These are phyloP conservation scores for Lobophora halterata DNA, from an alignment of 2,888 invertebrate genomes.

Conservation along the genomic window DNA sequence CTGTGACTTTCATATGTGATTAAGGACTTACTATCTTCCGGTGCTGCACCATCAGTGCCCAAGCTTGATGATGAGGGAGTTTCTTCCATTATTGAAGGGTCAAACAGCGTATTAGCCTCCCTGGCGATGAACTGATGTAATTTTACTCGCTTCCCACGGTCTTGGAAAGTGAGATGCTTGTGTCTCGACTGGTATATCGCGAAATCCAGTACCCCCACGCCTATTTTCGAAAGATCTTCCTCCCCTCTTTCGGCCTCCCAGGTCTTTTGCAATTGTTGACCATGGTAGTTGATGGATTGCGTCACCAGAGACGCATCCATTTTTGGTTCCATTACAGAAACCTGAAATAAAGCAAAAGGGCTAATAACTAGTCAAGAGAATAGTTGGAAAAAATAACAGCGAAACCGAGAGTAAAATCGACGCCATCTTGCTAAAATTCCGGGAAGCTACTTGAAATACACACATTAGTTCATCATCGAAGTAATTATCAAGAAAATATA, in stretches of 20 bases:
- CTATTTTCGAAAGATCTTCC: slow-evolving; percentile 84
- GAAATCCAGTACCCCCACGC: slow-evolving; percentile 83
- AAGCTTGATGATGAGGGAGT: slow-evolving; percentile 72
- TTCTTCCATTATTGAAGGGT: slow-evolving; percentile 71
- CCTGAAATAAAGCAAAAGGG: slow-evolving; percentile 26
- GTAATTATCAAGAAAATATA: no score
- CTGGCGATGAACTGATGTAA: slow-evolving; percentile 93
- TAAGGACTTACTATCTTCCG: slow-evolving; percentile 81
- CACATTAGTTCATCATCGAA: no score
- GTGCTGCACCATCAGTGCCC: slow-evolving; percentile 71
- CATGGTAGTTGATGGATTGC: slow-evolving; percentile 91
- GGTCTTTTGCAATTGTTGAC: slow-evolving; percentile 92
- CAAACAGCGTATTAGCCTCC: slow-evolving; percentile 90
- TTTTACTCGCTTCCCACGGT: slow-evolving; percentile 90
- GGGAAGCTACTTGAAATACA: no score
- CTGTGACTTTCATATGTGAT: no score
- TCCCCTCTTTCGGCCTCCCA: slow-evolving; percentile 93
- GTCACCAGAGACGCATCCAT: slow-evolving; percentile 81
- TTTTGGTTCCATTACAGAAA: slow-evolving; percentile 57
- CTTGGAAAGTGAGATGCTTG: slow-evolving; percentile 90
- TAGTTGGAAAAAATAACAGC: slow-evolving; percentile 23
- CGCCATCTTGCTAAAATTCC: slow-evolving; percentile 26
- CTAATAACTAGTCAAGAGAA: neutral
- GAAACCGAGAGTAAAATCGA: slow-evolving; percentile 16
- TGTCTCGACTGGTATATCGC: slow-evolving; percentile 89